A percentile compares a stretch with the other conserved stretches of the same genome.
Conservation (phyloP, 2,113 vertebrate species). For the Nansenia antarctica region DNA sequence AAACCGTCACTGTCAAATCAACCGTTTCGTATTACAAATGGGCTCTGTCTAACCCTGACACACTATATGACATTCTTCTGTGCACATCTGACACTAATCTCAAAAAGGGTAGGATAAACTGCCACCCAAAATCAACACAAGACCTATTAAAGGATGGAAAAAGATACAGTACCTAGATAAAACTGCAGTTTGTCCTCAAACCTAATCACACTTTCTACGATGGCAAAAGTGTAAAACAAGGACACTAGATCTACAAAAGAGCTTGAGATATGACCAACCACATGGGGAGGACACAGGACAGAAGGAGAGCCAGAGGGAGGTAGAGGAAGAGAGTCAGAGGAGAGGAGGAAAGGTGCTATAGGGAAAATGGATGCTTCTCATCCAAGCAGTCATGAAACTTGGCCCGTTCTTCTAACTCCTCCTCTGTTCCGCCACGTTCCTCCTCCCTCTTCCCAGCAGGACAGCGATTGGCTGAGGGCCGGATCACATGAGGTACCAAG, state of each 20-base stretch:
- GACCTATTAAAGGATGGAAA: neutral
- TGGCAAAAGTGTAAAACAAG: neutral
- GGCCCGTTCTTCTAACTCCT: neutral
- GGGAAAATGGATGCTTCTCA: constrained; percentile 4
- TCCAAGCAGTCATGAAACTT: constrained; percentile 8
- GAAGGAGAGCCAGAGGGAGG: constrained; percentile 35
- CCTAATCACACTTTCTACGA: neutral
- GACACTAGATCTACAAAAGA: neutral
- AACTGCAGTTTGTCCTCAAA: neutral
- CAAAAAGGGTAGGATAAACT: neutral
- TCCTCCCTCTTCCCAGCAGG: constrained; percentile 24
- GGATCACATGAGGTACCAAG: constrained; percentile 91
- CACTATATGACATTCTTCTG: too few species aligned
- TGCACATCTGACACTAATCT: neutral
- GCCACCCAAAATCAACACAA: neutral
- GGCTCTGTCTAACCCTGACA: neutral
- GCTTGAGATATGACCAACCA: constrained; percentile 6
- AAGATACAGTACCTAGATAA: neutral
- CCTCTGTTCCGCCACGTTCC: constrained; percentile 1
- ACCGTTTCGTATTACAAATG: neutral
- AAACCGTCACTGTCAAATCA: neutral
- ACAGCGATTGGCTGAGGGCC: neutral
- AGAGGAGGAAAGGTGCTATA: neutral
- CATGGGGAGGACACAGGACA: neutral
- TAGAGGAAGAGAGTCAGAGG: constrained; percentile 25